A percentile compares a stretch with the other conserved stretches of the same genome.
Conservation (phyloP, 2,113 vertebrate genomes). For the Pleuronectes platessa region DNA sequence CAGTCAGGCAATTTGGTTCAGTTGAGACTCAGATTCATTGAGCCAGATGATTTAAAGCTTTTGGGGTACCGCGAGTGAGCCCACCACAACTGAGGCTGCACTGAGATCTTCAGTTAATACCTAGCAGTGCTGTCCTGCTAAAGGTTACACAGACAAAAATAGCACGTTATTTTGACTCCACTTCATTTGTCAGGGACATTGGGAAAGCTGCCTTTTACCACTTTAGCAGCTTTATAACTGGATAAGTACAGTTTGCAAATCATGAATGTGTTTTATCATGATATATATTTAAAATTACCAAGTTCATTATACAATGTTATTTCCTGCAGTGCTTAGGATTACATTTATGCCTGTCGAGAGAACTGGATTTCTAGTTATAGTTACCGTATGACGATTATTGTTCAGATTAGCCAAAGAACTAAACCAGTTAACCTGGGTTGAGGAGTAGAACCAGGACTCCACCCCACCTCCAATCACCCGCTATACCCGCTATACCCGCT, state of each 20-base stretch:
- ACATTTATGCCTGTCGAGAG: background rate
- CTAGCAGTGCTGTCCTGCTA: slow-evolving; percentile 32
- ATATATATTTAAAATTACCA: background rate
- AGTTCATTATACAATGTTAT: slow-evolving; percentile 23
- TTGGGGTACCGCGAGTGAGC: slow-evolving; percentile 51
- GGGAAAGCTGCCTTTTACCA: too few relatives aligned
- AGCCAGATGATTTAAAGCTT: slow-evolving; percentile 71
- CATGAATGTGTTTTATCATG: too few relatives aligned
- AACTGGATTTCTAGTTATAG: slow-evolving; percentile 35
- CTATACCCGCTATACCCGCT: too few relatives aligned
- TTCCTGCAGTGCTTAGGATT: slow-evolving; percentile 1
- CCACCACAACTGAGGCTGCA: slow-evolving; percentile 46
- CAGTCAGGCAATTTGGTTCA: slow-evolving; percentile 70
- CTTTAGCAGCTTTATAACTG: too few relatives aligned
- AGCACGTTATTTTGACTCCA: slow-evolving; percentile 24
- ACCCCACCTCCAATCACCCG: too few relatives aligned
- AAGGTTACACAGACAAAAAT: slow-evolving; percentile 45
- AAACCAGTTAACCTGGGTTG: too few relatives aligned
- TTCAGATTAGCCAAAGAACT: background rate
- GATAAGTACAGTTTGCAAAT: too few relatives aligned
- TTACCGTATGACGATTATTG: slow-evolving; percentile 37
- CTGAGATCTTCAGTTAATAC: slow-evolving; percentile 50
- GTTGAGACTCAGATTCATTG: slow-evolving; percentile 65
- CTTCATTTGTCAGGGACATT: slow-evolving; percentile 16
- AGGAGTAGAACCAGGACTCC: too few relatives aligned